phyloP scores from a whole-genome alignment of 2,888 invertebrate species.

The Papilio gigon region DNA sequence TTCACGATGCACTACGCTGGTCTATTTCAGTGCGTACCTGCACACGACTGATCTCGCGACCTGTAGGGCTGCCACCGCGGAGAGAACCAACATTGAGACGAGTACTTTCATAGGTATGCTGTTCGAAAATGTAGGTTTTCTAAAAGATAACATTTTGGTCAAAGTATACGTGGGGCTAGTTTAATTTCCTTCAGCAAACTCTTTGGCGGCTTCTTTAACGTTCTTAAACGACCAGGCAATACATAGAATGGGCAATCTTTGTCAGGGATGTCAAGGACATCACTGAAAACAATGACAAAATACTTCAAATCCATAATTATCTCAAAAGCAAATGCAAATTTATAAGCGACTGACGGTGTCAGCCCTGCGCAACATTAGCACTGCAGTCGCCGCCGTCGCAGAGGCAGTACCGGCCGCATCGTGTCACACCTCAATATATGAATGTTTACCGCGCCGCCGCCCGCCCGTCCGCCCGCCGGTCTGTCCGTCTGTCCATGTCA shows the following conservation, averaged over 20 bases:
- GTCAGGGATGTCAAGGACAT: no score
- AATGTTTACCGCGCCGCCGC: constrained; percentile 41
- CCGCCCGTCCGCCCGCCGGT: constrained; percentile 38
- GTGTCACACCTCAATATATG: constrained; percentile 44
- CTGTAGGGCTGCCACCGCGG: constrained; percentile 10
- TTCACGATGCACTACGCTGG: constrained; percentile 30
- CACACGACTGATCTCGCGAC: background rate
- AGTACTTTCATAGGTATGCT: background rate
- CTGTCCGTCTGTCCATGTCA: constrained; percentile 36
- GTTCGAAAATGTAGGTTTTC: no score
- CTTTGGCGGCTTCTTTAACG: no score
- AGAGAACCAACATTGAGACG: background rate
- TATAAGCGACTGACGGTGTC: background rate
- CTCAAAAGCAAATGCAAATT: background rate
- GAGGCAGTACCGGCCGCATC: constrained; percentile 21
- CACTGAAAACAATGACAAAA: no score
- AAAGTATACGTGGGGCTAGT: no score
- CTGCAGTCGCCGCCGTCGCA: constrained; percentile 10
- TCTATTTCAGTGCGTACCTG: constrained; percentile 39
- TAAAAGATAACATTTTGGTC: no score
- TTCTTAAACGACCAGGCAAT: no score
- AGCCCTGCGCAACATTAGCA: constrained; percentile 22
- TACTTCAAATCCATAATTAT: background rate
- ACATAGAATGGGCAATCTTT: no score
- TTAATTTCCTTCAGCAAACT: no score